Conservation (phyloP, 2,797 vertebrate species). For the Centropyge bicolor region DNA sequence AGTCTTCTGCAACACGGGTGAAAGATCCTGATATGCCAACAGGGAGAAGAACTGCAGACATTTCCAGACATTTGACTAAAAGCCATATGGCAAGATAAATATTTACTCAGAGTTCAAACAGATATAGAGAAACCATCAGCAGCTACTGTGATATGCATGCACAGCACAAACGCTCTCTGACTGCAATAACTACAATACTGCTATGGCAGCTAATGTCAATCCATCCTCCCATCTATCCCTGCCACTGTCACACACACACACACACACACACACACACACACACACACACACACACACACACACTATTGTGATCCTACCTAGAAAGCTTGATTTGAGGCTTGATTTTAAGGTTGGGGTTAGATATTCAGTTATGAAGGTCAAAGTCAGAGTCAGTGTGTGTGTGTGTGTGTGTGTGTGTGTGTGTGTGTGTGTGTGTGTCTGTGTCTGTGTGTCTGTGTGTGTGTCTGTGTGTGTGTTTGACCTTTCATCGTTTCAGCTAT, state of each 20-base stretch:
- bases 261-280: neutral
- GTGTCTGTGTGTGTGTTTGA: no score
- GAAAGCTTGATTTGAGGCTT: no score
- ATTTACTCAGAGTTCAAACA: constrained; percentile 41
- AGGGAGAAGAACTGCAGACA: neutral
- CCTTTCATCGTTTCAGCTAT: neutral
- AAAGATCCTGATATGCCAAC: constrained; percentile 25
- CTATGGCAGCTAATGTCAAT: constrained; percentile 1
- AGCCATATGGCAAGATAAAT: constrained; percentile 50
- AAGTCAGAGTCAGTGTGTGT: no score
- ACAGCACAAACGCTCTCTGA: constrained; percentile 8
- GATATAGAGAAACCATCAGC: constrained; percentile 31
- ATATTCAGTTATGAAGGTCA: no score
- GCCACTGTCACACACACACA: neutral
- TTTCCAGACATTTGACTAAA: constrained; percentile 49
- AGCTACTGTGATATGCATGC: constrained; percentile 32
- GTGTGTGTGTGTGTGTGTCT: no score
- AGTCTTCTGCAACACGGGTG: constrained; percentile 2
- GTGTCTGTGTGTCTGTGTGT: no score
- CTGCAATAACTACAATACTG: neutral
- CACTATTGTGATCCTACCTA: no score
- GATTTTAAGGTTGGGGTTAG: no score
- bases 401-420: no score
- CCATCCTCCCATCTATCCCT: neutral
- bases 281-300: neutral